phyloP scores from a whole-genome alignment of 2,113 vertebrate genomes.

The Noctilio leporinus region DNA sequence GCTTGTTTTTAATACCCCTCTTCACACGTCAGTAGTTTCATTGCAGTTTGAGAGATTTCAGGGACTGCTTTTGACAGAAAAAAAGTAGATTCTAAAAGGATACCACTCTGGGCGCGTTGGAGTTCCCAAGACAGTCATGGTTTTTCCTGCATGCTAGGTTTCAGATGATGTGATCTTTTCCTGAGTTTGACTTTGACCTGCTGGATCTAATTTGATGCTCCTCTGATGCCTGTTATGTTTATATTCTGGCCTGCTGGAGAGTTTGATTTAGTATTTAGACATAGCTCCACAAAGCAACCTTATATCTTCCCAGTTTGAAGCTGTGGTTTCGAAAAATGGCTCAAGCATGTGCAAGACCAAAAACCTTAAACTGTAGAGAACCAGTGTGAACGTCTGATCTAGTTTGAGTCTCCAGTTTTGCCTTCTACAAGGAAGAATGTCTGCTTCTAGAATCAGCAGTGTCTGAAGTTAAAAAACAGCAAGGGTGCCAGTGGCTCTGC shows the following conservation, averaged over 20 bases:
- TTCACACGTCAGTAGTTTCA: conserved; percentile 51
- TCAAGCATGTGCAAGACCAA: conserved; percentile 49
- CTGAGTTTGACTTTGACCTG: conserved; percentile 61
- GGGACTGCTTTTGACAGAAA: conserved; percentile 28
- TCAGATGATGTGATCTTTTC: conserved; percentile 71
- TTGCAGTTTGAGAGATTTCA: conserved; percentile 63
- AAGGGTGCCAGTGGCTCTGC: background rate
- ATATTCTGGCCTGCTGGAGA: conserved; percentile 71
- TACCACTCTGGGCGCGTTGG: background rate
- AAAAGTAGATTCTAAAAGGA: conserved; percentile 33
- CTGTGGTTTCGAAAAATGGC: conserved; percentile 67
- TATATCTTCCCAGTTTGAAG: conserved; percentile 69
- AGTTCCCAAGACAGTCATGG: background rate
- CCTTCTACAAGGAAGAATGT: background rate
- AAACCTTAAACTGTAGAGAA: conserved; percentile 60
- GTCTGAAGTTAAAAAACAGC: conserved; percentile 44
- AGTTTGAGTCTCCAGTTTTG: conserved; percentile 40
- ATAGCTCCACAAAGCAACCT: conserved; percentile 61
- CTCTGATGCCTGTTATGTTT: conserved; percentile 70
- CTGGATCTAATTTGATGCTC: conserved; percentile 77
- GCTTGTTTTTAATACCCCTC: background rate
- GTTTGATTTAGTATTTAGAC: conserved; percentile 75
- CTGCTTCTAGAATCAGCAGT: background rate
- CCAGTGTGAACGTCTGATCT: conserved; percentile 36
- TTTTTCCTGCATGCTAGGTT: conserved; percentile 10